phyloP scores from a whole-genome alignment of 2,888 invertebrate species.

The Octonoba sinensis region DNA sequence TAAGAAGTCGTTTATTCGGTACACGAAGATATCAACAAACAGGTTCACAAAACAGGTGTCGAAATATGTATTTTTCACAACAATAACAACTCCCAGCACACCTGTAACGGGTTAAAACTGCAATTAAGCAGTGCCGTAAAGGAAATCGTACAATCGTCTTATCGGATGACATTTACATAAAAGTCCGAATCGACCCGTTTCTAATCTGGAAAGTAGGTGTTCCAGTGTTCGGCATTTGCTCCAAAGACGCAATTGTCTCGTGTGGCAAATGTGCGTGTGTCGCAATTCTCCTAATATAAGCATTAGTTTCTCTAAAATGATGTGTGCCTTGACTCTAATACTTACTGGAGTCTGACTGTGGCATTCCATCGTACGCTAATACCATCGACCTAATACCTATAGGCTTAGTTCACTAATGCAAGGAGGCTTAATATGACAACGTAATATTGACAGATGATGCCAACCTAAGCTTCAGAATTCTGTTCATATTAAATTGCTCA shows the following conservation, averaged over 20 bases:
- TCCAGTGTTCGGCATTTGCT: no score
- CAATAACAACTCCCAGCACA: no score
- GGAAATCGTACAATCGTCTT: no score
- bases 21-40: no score
- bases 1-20: no score
- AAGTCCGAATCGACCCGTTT: no score
- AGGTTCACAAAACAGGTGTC: no score
- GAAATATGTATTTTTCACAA: no score
- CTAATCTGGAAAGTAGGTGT: no score
- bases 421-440: constrained; percentile 48
- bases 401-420: constrained; percentile 41
- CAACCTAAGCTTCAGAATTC: constrained; percentile 16
- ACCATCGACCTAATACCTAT: constrained; percentile 36
- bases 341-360: neutral
- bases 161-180: no score
- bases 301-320: constrained; percentile 22
- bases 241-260: neutral
- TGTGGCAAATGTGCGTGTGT: neutral
- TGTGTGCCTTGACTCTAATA: constrained; percentile 33
- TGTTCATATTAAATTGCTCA: constrained; percentile 49
- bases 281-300: neutral
- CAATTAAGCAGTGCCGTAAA: no score
- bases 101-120: no score
- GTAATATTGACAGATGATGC: constrained; percentile 52
- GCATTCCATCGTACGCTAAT: constrained; percentile 33